These are phyloP conservation scores for Maniola jurtina DNA, from an alignment of 1,140 invertebrate genomes.

Conservation along the genomic window DNA sequence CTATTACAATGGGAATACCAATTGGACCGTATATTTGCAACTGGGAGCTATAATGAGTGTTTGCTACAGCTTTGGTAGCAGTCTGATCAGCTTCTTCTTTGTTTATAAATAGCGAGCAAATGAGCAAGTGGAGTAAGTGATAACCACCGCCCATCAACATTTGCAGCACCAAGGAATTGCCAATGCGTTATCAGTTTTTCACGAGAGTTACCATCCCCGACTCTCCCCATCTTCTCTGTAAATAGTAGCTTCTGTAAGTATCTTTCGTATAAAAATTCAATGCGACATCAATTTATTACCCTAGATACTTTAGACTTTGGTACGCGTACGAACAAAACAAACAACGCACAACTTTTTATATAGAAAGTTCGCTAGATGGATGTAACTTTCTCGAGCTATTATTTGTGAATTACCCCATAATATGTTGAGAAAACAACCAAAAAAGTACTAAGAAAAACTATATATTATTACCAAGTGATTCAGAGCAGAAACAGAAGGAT, in stretches of 20 bases:
- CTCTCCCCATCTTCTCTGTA: no score
- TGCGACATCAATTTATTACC: neutral
- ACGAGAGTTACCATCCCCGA: no score
- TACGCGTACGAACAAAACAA: neutral
- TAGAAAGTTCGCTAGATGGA: neutral
- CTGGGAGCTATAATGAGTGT: no score
- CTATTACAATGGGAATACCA: neutral
- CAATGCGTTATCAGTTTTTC: no score
- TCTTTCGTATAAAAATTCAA: neutral
- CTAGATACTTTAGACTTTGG: neutral
- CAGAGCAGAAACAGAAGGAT: conserved; percentile 26
- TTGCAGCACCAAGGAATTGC: no score
- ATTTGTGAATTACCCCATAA: conserved; percentile 25
- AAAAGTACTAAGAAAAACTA: conserved; percentile 9
- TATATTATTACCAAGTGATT: conserved; percentile 23
- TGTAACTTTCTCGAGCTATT: conserved; percentile 17
- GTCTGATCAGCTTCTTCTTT: no score
- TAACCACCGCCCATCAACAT: no score
- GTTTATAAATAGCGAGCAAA: no score
- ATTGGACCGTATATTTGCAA: neutral
- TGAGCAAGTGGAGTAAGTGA: no score
- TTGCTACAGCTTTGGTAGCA: no score
- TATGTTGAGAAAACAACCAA: neutral
- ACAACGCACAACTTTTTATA: conserved; percentile 1
- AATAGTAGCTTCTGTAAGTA: no score